Percentiles rank a stretch among this genome's conserved stretches.
phyloP scores from a whole-genome alignment of 2,888 invertebrate genomes.

The Poecilus cupreus region DNA sequence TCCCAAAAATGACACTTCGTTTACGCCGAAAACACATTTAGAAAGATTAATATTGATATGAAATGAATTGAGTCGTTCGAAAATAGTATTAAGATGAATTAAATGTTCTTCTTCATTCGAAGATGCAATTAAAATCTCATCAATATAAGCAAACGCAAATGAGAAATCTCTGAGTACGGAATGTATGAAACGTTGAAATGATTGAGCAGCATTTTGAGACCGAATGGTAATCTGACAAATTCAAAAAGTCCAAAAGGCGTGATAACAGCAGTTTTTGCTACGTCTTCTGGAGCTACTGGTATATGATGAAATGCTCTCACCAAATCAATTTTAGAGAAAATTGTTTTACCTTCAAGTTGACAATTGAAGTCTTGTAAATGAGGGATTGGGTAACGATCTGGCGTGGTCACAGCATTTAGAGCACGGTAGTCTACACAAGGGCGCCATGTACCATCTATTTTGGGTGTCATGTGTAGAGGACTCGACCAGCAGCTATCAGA shows the following conservation, averaged over 20 bases:
- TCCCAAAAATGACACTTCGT: constrained; percentile 64
- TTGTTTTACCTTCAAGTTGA: constrained; percentile 63
- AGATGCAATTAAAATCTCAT: constrained; percentile 67
- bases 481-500: not conserved
- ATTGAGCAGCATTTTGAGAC: constrained; percentile 71
- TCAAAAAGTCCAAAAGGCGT: constrained; percentile 63
- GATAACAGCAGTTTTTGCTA: no score
- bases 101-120: constrained; percentile 62
- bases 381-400: constrained; percentile 42
- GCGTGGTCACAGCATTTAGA: not conserved
- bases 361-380: constrained; percentile 67
- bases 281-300: no score
- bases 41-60: constrained; percentile 65
- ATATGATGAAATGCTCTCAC: constrained; percentile 67
- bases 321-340: constrained; percentile 67
- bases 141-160: constrained; percentile 67
- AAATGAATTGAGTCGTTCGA: constrained; percentile 64
- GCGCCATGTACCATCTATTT: not conserved
- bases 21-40: constrained; percentile 66
- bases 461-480: not conserved
- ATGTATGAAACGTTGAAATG: constrained; percentile 69
- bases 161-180: constrained; percentile 65
- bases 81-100: constrained; percentile 64
- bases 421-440: constrained; percentile 1
- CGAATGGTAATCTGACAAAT: constrained; percentile 63